Percentiles rank a stretch among this genome's conserved stretches.
These are phyloP conservation scores for Lepidurus arcticus DNA, from an alignment of 1,140 invertebrate genomes.

Conservation along the genomic window DNA sequence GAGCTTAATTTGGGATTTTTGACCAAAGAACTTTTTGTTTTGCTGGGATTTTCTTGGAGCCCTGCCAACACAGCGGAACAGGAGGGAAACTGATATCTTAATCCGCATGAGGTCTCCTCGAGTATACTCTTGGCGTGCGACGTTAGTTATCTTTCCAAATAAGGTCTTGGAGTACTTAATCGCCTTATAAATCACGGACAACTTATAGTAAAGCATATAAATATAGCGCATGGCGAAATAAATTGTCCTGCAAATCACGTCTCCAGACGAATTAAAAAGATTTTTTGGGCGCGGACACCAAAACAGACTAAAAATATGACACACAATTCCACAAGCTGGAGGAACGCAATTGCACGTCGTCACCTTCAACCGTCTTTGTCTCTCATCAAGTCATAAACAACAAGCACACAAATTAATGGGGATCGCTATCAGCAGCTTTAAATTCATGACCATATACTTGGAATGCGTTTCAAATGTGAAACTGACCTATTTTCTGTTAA, in stretches of 20 bases:
- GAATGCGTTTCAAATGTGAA: no score
- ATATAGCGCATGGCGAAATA: neutral
- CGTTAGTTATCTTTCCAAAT: slow-evolving; percentile 3
- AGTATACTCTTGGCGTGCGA: slow-evolving; percentile 7
- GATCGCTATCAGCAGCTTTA: no score
- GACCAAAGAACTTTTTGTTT: neutral
- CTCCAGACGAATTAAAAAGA: neutral
- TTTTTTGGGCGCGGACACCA: no score
- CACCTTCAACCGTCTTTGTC: no score
- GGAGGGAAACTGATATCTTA: neutral
- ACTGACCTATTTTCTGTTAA: no score
- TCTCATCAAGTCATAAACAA: no score
- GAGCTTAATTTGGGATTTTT: neutral
- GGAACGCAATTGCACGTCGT: no score
- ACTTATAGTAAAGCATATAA: neutral
- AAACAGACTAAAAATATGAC: no score
- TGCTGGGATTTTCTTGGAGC: neutral
- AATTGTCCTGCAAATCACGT: neutral
- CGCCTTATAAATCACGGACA: neutral
- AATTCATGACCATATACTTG: no score
- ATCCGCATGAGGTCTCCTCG: slow-evolving; percentile 13
- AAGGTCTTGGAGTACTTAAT: neutral
- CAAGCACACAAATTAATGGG: no score
- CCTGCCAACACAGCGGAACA: neutral
- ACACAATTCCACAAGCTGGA: no score